Evolutionary conservation across 53 echinoderm and acorn worm species (phyloP), one percentile per base, ranked within the genome.

Genomic region (Temnopleurus reevesii): DNA sequence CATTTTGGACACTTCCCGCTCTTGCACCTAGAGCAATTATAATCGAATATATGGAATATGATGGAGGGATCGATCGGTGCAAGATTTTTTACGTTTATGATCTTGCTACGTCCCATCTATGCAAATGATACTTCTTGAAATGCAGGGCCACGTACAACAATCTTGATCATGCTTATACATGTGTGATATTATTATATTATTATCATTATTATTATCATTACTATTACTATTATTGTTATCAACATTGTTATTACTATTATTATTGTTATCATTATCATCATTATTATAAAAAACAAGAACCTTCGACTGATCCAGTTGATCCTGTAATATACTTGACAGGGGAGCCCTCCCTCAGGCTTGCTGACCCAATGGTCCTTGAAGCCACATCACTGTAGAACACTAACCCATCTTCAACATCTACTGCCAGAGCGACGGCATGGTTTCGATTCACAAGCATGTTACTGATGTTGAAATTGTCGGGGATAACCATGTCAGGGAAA

Each of bases 321-420:
- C 92, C 90, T 21, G 90, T 59, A 24, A 92, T 59, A 51, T 82
- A 77, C 15, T 55, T 30, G 8, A 85, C 45, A 26, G 45, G 31
- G 10, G 92, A 89, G 49, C 89, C 77, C 4, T 7, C 27, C 33
- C 49, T 9, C 21, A 92, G 89, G n/a, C 44, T 71, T 30, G 91
- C 92, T 30, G 81, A 57, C 15, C 77, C 82, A 4, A 96, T 81
- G 3, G 88, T 64, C 34, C 91, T 91, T n/a, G 54, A 54, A 31
- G 26, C 86, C 18, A 93, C 58, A 54, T 94, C 93, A 38, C 94
- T 93, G 86, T 86, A 95, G 71, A 97, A 97, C 35, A 95, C 77
- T 15, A 94, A 35, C 17, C 91, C 80, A n/a, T 93, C 94, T 25
- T 76, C 47, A 19, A 89, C 90, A 23, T 97, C 98, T n/a, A 90